Evolutionary conservation across 2,113 vertebrate genomes (phyloP).

Genomic region (Pycnonotus jocosus): DNA sequence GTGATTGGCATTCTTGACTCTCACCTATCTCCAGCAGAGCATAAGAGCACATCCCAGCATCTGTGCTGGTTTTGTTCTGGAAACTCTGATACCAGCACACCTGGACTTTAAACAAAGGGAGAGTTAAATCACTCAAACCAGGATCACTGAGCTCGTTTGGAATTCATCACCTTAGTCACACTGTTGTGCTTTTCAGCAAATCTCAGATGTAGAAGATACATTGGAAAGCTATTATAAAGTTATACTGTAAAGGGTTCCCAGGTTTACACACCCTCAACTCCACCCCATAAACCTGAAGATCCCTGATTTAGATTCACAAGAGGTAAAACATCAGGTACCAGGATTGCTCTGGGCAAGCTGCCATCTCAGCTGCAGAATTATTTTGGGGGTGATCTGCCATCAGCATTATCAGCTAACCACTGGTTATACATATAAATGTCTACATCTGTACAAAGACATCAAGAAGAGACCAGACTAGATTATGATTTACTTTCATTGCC

Average conservation of each 20-base stretch:
- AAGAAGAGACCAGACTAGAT: neutral
- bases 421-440: neutral
- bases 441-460: neutral
- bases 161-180: neutral
- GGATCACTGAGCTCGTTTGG: neutral
- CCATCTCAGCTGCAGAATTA: neutral
- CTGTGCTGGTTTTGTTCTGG: neutral
- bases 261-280: neutral
- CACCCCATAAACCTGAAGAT: neutral
- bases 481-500: slow-evolving; percentile 20
- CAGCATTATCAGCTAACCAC: slow-evolving; percentile 31
- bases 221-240: neutral
- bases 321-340: slow-evolving; percentile 3
- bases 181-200: neutral
- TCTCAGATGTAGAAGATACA: neutral
- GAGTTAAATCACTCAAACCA: neutral
- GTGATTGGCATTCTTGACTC: neutral
- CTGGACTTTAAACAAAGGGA: neutral
- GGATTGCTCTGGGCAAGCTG: neutral
- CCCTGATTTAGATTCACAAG: slow-evolving; percentile 6
- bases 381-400: slow-evolving; percentile 7
- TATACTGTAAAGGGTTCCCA: neutral
- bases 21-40: neutral
- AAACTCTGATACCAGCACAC: neutral
- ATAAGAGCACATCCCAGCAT: neutral